Conservation (phyloP, 1,140 invertebrate species). For the Atta cephalotes region DNA sequence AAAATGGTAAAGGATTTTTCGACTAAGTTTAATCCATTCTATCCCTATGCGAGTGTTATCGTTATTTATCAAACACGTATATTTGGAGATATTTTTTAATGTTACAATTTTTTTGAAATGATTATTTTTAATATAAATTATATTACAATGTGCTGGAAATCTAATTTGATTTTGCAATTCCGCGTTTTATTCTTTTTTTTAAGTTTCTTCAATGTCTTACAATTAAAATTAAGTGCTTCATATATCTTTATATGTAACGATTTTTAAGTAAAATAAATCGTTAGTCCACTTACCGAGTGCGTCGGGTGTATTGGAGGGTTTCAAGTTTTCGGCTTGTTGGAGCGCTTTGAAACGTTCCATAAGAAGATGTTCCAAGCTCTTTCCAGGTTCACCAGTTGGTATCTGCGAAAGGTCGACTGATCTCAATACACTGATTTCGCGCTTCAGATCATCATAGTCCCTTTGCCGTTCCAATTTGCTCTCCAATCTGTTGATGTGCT, state of each 20-base stretch:
- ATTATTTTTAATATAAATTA: neutral
- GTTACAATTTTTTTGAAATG: neutral
- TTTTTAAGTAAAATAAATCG: neutral
- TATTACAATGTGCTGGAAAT: neutral
- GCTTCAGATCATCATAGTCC: constrained; percentile 96
- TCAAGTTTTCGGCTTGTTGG: constrained; percentile 87
- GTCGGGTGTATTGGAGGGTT: constrained; percentile 84
- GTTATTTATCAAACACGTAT: no score
- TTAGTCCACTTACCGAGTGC: constrained; percentile 83
- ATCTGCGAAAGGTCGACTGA: constrained; percentile 90
- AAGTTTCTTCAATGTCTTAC: neutral
- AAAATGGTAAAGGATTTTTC: no score
- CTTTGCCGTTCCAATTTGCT: constrained; percentile 93
- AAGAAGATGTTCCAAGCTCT: constrained; percentile 92
- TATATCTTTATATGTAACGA: neutral
- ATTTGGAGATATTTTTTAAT: neutral
- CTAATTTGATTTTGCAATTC: neutral
- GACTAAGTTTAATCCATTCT: no score
- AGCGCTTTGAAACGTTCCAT: constrained; percentile 92
- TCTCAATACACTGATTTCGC: constrained; percentile 93
- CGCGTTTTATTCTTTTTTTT: neutral
- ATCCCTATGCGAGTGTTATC: no score
- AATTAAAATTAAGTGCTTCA: constrained; percentile 19
- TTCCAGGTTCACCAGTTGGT: constrained; percentile 87
- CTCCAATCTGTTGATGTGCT: constrained; percentile 94